Evolutionary conservation across 2,888 invertebrate genomes (phyloP).

Genomic region (Lasioglossum oenotherae): DNA sequence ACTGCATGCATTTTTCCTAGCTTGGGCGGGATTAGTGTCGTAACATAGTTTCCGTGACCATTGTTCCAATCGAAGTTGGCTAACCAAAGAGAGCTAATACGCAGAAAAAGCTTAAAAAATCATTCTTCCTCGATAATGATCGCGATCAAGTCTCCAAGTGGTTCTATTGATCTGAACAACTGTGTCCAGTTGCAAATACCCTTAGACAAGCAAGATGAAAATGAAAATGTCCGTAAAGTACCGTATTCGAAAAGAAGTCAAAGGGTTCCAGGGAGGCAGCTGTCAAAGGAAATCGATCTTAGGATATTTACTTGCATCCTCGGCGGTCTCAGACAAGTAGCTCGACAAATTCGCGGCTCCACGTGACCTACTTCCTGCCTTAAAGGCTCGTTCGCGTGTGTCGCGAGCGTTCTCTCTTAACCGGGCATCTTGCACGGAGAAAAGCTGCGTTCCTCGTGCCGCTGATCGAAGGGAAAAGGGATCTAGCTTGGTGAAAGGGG

Average conservation of each 20-base stretch:
- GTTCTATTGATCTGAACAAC: not conserved
- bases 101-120: not conserved
- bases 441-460: slow-evolving; percentile 16
- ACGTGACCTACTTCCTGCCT: slow-evolving; percentile 5
- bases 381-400: not conserved
- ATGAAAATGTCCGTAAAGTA: not conserved
- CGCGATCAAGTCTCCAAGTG: not conserved
- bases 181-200: not conserved
- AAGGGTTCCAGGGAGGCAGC: too few relatives aligned
- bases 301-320: not conserved
- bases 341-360: slow-evolving; percentile 2
- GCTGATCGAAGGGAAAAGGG: not conserved
- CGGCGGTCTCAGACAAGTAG: not conserved
- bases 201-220: not conserved
- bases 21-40: not conserved
- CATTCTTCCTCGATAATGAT: not conserved
- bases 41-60: not conserved
- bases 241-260: not conserved
- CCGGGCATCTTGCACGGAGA: not conserved
- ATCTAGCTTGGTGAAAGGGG: not conserved
- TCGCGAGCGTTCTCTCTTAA: not conserved
- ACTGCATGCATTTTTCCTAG: not conserved
- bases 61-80: not conserved
- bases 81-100: not conserved
- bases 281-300: not conserved